Evolutionary conservation across 2,797 vertebrate genomes (phyloP).

Genomic region (Gila robusta): DNA sequence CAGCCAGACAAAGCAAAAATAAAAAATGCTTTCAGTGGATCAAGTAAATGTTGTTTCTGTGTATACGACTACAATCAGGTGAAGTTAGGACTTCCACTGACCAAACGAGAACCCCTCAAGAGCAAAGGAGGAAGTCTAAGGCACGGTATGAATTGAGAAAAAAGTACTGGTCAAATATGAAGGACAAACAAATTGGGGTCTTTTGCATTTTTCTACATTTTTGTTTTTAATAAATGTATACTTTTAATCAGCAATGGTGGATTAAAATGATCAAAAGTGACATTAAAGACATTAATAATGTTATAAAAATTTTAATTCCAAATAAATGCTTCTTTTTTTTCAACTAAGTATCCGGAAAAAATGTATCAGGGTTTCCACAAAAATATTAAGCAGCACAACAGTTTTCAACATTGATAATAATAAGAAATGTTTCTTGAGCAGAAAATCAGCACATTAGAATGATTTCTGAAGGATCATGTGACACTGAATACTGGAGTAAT

Average conservation of each 20-base stretch:
- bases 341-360: not conserved
- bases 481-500: not conserved
- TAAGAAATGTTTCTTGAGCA: not conserved
- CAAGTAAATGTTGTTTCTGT: not conserved
- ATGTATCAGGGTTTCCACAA: not conserved
- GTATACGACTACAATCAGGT: constrained; percentile 15
- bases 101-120: not conserved
- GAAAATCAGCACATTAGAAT: not conserved
- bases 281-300: not conserved
- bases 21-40: not conserved
- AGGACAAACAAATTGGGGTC: not conserved
- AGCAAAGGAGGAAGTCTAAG: constrained; percentile 27
- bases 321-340: not conserved
- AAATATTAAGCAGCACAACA: too few species aligned
- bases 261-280: not conserved
- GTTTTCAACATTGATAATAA: not conserved
- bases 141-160: constrained; percentile 20
- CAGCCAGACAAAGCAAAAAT: not conserved
- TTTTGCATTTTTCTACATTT: not conserved
- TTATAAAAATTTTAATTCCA: not conserved
- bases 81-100: not conserved
- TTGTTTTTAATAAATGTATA: not conserved
- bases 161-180: not conserved
- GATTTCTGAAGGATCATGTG: not conserved
- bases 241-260: not conserved